Conservation (phyloP, 2,888 invertebrate genomes). For the Rhogogaster chlorosoma region DNA sequence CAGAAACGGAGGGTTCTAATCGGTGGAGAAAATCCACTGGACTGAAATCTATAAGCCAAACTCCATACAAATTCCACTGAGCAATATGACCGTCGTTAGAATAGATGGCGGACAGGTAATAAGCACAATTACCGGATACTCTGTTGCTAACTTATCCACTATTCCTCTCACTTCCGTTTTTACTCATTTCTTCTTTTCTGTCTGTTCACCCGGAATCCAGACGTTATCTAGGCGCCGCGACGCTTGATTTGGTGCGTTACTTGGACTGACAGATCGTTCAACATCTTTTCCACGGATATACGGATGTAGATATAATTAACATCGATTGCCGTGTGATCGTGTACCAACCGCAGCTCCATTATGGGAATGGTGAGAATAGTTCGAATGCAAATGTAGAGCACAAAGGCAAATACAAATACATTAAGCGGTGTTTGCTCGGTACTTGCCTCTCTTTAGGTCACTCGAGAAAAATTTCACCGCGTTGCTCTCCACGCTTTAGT, state of each 20-base stretch:
- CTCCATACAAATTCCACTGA: neutral
- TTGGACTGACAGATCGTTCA: neutral
- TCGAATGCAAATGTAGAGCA: constrained; percentile 39
- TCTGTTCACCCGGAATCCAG: neutral
- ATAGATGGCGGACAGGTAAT: neutral
- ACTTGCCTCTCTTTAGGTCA: constrained; percentile 25
- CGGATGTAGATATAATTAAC: constrained; percentile 27
- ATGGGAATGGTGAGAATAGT: constrained; percentile 32
- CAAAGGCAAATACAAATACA: constrained; percentile 47
- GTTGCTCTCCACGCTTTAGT: neutral
- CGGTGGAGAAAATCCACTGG: neutral
- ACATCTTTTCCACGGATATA: neutral
- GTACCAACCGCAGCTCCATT: constrained; percentile 28
- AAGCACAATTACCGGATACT: neutral
- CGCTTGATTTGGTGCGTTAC: neutral
- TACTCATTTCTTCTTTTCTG: neutral
- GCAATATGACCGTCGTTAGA: neutral
- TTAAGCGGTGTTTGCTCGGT: constrained; percentile 31
- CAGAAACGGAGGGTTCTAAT: neutral
- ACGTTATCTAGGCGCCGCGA: neutral
- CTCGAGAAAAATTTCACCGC: constrained; percentile 22
- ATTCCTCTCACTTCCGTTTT: neutral
- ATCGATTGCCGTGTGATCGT: neutral
- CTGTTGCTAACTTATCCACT: neutral
- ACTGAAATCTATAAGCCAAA: neutral